Evolutionary conservation across 2,113 vertebrate species (phyloP).

Genomic region (Myotis yumanensis): DNA sequence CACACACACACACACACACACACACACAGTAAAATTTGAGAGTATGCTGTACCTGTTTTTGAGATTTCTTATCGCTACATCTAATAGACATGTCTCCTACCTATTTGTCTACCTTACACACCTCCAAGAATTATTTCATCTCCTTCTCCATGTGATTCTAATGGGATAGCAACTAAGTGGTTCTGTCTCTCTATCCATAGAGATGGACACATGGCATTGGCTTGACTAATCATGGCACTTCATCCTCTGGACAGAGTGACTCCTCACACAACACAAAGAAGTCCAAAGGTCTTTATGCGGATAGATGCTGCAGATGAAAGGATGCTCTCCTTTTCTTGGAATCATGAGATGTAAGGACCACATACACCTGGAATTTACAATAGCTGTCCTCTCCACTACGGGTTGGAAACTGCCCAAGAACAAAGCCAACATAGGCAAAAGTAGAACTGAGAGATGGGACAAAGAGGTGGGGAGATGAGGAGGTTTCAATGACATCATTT

Average conservation of each 20-base stretch:
- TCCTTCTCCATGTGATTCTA: neutral
- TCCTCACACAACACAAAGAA: neutral
- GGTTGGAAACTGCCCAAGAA: neutral
- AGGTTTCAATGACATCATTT: neutral
- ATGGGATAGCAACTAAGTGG: neutral
- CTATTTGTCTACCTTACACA: neutral
- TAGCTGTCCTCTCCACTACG: neutral
- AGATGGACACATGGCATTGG: neutral
- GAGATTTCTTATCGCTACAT: neutral
- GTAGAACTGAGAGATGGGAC: neutral
- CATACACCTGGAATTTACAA: neutral
- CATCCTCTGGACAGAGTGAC: neutral
- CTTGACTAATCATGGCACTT: neutral
- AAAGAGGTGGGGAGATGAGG: neutral
- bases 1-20: neutral
- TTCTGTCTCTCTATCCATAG: neutral
- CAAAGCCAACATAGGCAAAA: conserved; percentile 14
- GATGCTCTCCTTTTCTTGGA: neutral
- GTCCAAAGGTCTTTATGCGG: neutral
- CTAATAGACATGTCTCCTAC: neutral
- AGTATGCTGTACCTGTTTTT: neutral
- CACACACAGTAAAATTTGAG: neutral
- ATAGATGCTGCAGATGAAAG: neutral
- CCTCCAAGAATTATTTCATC: neutral
- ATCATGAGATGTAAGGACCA: neutral